phyloP scores from a whole-genome alignment of 30 jellyfish, hydroid and myxozoan species.

The Cassiopea xamachana region DNA sequence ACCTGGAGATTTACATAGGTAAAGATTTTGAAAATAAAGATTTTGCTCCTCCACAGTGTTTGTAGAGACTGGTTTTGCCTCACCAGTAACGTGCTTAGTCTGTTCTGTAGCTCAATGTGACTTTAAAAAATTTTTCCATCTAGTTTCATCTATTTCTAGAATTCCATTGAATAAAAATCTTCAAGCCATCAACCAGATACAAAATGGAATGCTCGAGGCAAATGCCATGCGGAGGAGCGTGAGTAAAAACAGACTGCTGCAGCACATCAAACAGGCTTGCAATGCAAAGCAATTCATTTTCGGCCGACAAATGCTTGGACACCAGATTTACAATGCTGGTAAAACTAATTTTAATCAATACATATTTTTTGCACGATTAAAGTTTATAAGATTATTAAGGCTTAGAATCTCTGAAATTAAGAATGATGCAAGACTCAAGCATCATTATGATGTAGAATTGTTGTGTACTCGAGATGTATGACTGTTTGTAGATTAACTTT shows the following conservation, averaged over 20 bases:
- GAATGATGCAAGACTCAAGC: no score
- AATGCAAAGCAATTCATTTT: conserved; percentile 40
- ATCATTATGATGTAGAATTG: no score
- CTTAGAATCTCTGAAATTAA: no score
- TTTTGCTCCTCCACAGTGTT: no score
- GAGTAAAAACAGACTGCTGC: conserved; percentile 1
- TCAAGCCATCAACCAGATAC: conserved; percentile 61
- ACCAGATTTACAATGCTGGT: conserved; percentile 8
- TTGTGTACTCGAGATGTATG: no score
- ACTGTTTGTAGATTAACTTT: no score
- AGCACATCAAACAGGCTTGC: conserved; percentile 50
- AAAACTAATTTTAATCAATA: neutral
- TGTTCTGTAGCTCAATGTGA: neutral
- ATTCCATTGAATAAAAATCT: conserved; percentile 42
- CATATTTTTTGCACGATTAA: no score
- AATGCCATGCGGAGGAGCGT: conserved; percentile 56
- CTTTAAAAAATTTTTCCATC: no score
- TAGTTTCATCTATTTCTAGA: no score
- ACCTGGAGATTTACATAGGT: no score
- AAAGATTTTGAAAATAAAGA: no score
- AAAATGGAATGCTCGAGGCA: conserved; percentile 70
- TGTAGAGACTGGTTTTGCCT: neutral
- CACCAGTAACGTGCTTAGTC: neutral
- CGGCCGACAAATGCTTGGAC: conserved; percentile 81
- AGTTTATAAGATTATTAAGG: no score